A percentile compares a stretch with the other conserved stretches of the same genome.
These are phyloP conservation scores for Aplidium turbinatum DNA, from an alignment of 23 tunicate genomes.

Conservation along the genomic window DNA sequence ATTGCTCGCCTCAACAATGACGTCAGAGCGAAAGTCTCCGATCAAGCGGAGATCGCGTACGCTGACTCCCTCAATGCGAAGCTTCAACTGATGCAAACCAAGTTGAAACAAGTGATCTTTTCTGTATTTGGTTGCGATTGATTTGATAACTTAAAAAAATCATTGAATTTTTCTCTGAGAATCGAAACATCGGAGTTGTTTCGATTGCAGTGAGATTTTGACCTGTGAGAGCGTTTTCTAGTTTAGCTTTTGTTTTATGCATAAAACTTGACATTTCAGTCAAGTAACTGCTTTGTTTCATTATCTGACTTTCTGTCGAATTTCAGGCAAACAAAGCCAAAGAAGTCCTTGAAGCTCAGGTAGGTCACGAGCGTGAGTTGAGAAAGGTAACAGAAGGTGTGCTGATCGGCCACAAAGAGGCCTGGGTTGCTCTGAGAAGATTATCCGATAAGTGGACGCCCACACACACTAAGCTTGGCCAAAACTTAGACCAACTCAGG, in stretches of 20 bases:
- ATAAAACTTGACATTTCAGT: no score
- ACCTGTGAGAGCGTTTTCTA: no score
- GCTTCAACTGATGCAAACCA: constrained; percentile 34
- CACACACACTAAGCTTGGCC: constrained; percentile 40
- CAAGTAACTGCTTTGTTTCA: no score
- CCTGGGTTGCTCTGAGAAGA: constrained; percentile 44
- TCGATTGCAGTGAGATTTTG: no score
- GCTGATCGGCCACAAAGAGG: constrained; percentile 81
- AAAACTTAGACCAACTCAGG: constrained; percentile 59
- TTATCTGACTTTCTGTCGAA: no score
- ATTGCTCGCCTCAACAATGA: constrained; percentile 53
- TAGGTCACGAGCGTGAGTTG: constrained; percentile 78
- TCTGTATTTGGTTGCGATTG: no score
- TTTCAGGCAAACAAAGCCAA: constrained; percentile 53
- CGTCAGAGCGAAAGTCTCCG: constrained; percentile 36
- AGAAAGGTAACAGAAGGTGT: constrained; percentile 81
- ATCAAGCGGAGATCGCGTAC: constrained; percentile 51
- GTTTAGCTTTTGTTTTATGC: no score
- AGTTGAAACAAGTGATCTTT: constrained; percentile 56
- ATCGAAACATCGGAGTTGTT: no score
- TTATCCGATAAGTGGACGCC: constrained; percentile 41
- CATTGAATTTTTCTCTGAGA: no score
- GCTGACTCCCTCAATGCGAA: constrained; percentile 69
- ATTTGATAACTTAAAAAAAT: no score
- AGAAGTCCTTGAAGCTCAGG: constrained; percentile 44